Evolutionary conservation across 2,888 invertebrate genomes (phyloP), one percentile per base, ranked within the genome.

Genomic region (Ormyrus rosae): DNA sequence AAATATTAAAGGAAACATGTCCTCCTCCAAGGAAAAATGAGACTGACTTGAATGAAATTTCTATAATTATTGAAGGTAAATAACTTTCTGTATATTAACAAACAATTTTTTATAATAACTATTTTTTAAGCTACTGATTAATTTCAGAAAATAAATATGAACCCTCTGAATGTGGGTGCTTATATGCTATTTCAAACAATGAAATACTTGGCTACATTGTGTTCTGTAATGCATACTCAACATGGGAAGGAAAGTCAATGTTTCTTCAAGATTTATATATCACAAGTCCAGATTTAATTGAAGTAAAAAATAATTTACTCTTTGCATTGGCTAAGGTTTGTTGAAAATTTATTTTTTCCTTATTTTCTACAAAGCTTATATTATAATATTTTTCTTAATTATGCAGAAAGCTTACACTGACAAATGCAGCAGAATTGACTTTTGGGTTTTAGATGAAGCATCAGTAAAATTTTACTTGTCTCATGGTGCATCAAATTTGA

Each of bases 181-280:
- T 94, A 84, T 94, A 97, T 51, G 96, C 95, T 0, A 95, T 95
- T 88, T 82, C 74, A 48, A 64, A 85, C 70, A 76, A 81, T 81
- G 85, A 90, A 80, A 85, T 94, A 53, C 91, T 96, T 68, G 97
- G 96, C 0, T 97, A 95, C 89, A 94, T 95, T 0, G 89, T 98
- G 34, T 97, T 95, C 91, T 97, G 95, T 90, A 94, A 93, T 80
- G 93, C 94, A 0, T 98, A 97, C 91, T 97, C 97, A 5, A 96
- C 97, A 0, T 98, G 97, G 96, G 92, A 94, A 85, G 98, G 98
- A 0, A 94, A 93, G 86, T 92, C 94, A 0, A 92, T 96, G 86
- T 95, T 95, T 91, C 91, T 98, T 78, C 75, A 75, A 68, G 82
- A 82, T 48, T 67, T 82, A 46, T 69, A 79, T 55, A 73, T 76